Evolutionary conservation across 2,888 invertebrate genomes (phyloP), one percentile per base, ranked within the genome.

Genomic region (Brachynemurus nebulosus): DNA sequence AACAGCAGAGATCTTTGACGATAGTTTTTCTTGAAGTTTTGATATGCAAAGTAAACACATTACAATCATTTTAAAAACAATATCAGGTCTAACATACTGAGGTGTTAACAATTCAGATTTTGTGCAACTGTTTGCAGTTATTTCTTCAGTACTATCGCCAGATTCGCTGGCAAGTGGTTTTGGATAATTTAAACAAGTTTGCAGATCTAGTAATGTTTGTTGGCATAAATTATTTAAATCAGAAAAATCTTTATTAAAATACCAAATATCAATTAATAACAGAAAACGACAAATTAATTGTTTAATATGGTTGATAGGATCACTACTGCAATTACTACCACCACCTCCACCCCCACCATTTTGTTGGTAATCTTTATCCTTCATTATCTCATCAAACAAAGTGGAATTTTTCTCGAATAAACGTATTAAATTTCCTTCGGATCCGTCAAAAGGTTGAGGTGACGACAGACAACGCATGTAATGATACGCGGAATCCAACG

Each of bases 401-500:
- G 76, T 75, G 1, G 70, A 68, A 59, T 80, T 81, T 57, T 80
- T 74, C 51, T 77, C 77, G 61, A 81, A 78, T 49, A 81, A 67
- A 57, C 85, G 78, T 44, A 74, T 75, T 38, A 95, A 68, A 65
- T 95, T 95, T 36, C 85, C 86, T 56, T 85, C 80, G 14, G 92
- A 90, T 34, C 92, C 86, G 56, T 91, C 90, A 69, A 95, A 95
- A 27, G 85, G 77, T 54, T 80, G 72, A 48, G 74, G 68, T 61
- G 88, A 85, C 49, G 73, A 73, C 48, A 80, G 69, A 60, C 93
- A 91, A 64, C 90, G 77, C 54, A 93, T 77, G 59, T 93, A 95
- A 63, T 86, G 83, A 62, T 89, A 91, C 14, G 83, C 83, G 1
- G 92, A 89, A 63, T 92, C 89, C 47, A 92, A 68, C 56, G 84